Base-by-base conservation (phyloP, 2,113 vertebrate species). In the Dissostichus mawsoni region DNA sequence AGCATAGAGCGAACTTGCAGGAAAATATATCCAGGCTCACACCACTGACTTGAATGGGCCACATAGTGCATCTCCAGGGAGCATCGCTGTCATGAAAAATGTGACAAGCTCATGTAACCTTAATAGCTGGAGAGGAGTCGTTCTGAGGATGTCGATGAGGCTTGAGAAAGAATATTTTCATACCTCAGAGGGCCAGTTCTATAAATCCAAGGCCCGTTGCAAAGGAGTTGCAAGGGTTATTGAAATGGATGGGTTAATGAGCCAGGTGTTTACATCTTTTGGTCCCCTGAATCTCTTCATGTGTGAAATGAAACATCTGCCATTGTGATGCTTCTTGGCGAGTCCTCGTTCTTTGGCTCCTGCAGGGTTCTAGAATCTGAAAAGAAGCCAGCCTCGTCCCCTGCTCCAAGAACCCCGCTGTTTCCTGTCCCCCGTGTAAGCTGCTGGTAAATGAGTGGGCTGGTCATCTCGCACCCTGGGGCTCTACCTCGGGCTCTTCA, bases 391-490 rank as follows among this genome's bases (percentile, higher is more conserved):
- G 81, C 41, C 69, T 77, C 75, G 50, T 85, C 78, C 84, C 67
- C 58, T 83, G 79, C 87, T 90, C 86, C 83, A 75, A 82, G 81
- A 82, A 69, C 82, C 81, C 86, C 45, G 80, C 89, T 89, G 90
- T 85, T 89, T 79, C 58, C 82, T 45, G 69, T 90, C 88, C 87
- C 89, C 85, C 50, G 85, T 81, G 89, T 83, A 84, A 87, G 80
- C 85, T 86, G 81, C 78, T 58, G 72, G 84, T 92, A 92, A 94
- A 92, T 87, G 90, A 92, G 88, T 91, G 85, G 84, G 91, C 85
- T 74, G 93, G 91, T 93, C 90, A 90, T 83, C 83, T 74, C 80
- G 67, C 84, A 89, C 90, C 93, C 91, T 45, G 73, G 65, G 84
- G 92, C 87, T 89, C 83, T 88, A 83, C 87, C 85, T 72, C 76